phyloP scores from a whole-genome alignment of 2,888 invertebrate genomes.

The Plagiodera versicolora region DNA sequence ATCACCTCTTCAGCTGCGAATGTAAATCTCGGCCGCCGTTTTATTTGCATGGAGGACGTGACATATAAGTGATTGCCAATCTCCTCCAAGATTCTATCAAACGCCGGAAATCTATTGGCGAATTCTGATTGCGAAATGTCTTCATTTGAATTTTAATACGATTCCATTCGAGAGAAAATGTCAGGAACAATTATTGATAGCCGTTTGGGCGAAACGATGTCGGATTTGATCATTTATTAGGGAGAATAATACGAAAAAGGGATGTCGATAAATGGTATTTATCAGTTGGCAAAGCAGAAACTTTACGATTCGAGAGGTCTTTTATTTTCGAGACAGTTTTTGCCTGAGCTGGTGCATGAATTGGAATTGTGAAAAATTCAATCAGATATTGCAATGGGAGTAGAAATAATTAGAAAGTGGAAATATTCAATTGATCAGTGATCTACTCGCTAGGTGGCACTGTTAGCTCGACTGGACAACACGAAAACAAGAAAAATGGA shows the following conservation, averaged over 20 bases:
- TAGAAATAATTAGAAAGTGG: no score
- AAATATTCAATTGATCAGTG: no score
- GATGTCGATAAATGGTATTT: slow-evolving; percentile 7
- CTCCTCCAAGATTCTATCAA: slow-evolving; percentile 50
- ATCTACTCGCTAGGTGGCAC: no score
- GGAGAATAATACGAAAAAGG: slow-evolving; percentile 18
- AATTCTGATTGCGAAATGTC: slow-evolving; percentile 54
- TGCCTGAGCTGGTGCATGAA: neutral
- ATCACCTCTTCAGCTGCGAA: slow-evolving; percentile 47
- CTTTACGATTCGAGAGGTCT: slow-evolving; percentile 2
- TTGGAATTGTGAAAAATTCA: neutral
- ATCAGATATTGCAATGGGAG: neutral
- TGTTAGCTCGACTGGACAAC: no score
- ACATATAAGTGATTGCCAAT: slow-evolving; percentile 55
- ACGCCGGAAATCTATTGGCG: slow-evolving; percentile 55
- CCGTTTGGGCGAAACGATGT: slow-evolving; percentile 17
- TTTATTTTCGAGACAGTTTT: neutral
- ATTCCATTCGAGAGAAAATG: slow-evolving; percentile 45
- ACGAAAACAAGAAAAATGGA: no score
- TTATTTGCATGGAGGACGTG: slow-evolving; percentile 57
- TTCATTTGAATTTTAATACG: slow-evolving; percentile 56
- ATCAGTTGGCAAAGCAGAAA: slow-evolving; percentile 13
- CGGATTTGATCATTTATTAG: slow-evolving; percentile 29
- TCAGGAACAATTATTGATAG: slow-evolving; percentile 38
- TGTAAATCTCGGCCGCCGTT: slow-evolving; percentile 51